Evolutionary conservation across 1,140 invertebrate genomes (phyloP).

Genomic region (Lasaia peninsularis): DNA sequence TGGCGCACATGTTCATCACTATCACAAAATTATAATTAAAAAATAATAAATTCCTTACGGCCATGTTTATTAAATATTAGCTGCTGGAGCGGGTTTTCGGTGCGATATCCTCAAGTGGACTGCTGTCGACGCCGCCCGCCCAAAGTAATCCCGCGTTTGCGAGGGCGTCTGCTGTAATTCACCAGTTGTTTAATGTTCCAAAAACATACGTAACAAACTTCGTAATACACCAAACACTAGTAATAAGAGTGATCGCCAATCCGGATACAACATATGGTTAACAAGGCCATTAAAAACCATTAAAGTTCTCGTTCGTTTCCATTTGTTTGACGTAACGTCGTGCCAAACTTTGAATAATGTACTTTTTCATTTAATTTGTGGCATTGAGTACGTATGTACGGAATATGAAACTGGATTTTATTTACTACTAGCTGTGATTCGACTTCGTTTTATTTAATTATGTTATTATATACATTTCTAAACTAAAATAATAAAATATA

Average conservation of each 20-base stretch:
- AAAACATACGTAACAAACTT: constrained; percentile 38
- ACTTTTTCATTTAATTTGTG: too few species aligned
- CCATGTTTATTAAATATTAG: constrained; percentile 44
- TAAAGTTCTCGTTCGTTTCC: neutral
- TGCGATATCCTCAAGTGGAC: constrained; percentile 49
- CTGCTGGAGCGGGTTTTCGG: constrained; percentile 47
- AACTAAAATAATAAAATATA: too few species aligned
- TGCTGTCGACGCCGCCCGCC: constrained; percentile 53
- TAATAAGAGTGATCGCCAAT: constrained; percentile 22
- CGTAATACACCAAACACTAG: constrained; percentile 35
- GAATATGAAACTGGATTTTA: too few species aligned
- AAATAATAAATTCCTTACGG: constrained; percentile 47
- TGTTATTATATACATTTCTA: too few species aligned
- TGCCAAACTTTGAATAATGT: neutral
- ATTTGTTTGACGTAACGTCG: neutral
- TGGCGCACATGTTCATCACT: neutral
- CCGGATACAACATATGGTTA: constrained; percentile 17
- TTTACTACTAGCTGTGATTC: too few species aligned
- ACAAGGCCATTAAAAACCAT: constrained; percentile 6
- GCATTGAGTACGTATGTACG: too few species aligned
- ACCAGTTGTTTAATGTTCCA: constrained; percentile 30
- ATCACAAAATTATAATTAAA: constrained; percentile 13
- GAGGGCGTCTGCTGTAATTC: constrained; percentile 49
- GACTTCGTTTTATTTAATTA: too few species aligned
- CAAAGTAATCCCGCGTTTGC: constrained; percentile 32